Evolutionary conservation across 2,888 invertebrate species (phyloP), one percentile per base, ranked within the genome.

Genomic region (Xanthia togata): DNA sequence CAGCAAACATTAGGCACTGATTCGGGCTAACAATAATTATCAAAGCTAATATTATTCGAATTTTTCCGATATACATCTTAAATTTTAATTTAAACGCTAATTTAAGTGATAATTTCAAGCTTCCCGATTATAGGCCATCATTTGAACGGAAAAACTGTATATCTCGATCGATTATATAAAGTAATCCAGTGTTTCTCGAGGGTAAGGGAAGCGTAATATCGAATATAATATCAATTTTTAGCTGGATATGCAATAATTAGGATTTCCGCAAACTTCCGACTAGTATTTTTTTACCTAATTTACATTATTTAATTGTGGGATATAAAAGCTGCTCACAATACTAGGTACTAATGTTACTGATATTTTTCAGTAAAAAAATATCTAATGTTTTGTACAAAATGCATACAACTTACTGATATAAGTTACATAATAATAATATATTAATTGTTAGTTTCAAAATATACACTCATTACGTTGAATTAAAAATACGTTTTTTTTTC

Each of bases 371-470:
- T 94, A 94, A 93, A 95, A n/a, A 95, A 96, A 95, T 94, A 95
- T 93, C 94, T 92, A 93, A 91, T 86, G 88, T 93, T 93, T 95
- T 96, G 95, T 96, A 96, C 95, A 96, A 95, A 94, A 94, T 91
- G 92, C 92, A 93, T 94, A 94, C 91, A 92, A 87, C 87, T 87
- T 88, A 89, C 71, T 83, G 82, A 89, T 89, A 88, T 88, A 84
- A 88, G 85, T 90, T 89, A 89, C 88, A 89, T 88, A 89, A 90
- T 91, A 92, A 89, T 88, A 89, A 90, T 91, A 92, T 87, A 93
- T 92, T 92, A 90, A 87, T 91, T 91, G 90, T 93, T 93, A 94
- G 89, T 91, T 89, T 87, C 91, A 88, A 90, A 92, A 93, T 93
- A 90, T 93, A 93, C 93, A 93, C 83, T 87, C 88, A 89, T 89